Evolutionary conservation across 2,113 vertebrate genomes (phyloP).

Genomic region (Columba janthina): DNA sequence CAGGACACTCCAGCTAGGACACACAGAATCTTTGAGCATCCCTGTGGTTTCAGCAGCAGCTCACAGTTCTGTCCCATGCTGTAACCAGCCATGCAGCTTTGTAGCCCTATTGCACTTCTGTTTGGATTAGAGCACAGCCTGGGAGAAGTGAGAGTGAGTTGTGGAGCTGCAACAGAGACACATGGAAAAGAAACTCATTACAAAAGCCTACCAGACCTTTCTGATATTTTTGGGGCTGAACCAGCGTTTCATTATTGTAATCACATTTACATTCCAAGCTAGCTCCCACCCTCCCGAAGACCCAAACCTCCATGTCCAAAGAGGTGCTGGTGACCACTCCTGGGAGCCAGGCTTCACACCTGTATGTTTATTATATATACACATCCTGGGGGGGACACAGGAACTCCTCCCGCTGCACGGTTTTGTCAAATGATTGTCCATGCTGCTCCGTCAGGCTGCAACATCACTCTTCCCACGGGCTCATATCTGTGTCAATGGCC

Average conservation of each 20-base stretch:
- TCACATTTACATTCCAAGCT: neutral
- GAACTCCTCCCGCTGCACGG: neutral
- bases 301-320: neutral
- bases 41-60: neutral
- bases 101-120: neutral
- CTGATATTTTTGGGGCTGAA: neutral
- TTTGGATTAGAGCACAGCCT: neutral
- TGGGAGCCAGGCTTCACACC: neutral
- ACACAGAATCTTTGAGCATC: neutral
- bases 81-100: neutral
- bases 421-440: neutral
- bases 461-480: slow-evolving; percentile 94
- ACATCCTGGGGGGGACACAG: neutral
- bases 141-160: neutral
- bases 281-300: neutral
- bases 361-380: slow-evolving; percentile 61
- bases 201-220: neutral
- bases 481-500: slow-evolving; percentile 98
- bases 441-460: neutral
- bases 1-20: neutral
- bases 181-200: neutral
- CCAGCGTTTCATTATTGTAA: neutral
- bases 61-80: neutral
- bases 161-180: neutral
- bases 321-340: neutral